These are phyloP conservation scores for Sarcophaga bullata DNA, from an alignment of 1,140 invertebrate genomes.

Conservation along the genomic window DNA sequence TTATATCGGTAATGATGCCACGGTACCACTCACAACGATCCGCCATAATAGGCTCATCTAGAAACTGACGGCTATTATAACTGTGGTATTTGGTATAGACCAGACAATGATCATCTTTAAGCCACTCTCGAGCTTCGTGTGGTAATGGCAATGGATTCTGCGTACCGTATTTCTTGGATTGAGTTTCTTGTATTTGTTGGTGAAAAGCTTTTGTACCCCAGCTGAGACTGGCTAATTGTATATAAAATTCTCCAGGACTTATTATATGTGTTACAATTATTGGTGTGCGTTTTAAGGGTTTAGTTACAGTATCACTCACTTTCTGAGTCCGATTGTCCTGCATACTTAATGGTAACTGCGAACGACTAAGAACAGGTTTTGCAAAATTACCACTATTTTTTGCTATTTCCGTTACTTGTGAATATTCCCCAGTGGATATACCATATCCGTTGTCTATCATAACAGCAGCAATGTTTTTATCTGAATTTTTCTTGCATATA, in stretches of 20 bases:
- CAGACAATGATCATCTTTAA: conserved; percentile 43
- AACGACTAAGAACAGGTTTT: background rate
- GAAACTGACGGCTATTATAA: background rate
- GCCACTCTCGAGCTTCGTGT: conserved; percentile 32
- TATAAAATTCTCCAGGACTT: conserved; percentile 57
- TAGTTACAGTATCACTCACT: background rate
- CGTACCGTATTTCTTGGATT: background rate
- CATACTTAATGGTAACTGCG: too few species aligned
- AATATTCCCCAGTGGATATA: conserved; percentile 48
- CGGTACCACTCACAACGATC: conserved; percentile 45
- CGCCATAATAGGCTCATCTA: background rate
- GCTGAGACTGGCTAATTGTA: conserved; percentile 46
- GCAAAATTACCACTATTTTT: conserved; percentile 9
- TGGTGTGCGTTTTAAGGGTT: conserved; percentile 28
- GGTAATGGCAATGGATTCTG: background rate
- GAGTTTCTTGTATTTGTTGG: conserved; percentile 43
- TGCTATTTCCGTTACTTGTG: conserved; percentile 36
- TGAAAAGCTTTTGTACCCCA: conserved; percentile 42
- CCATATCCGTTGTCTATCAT: conserved; percentile 51
- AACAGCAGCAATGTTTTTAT: conserved; percentile 49
- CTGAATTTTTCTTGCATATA: conserved; percentile 45
- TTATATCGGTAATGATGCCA: conserved; percentile 41
- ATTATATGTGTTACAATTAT: conserved; percentile 43
- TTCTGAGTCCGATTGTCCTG: too few species aligned
- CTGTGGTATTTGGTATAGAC: conserved; percentile 35